A percentile compares a stretch with the other conserved stretches of the same genome.
phyloP scores from a whole-genome alignment of 2,113 vertebrate species.

The Carassius carassius region DNA sequence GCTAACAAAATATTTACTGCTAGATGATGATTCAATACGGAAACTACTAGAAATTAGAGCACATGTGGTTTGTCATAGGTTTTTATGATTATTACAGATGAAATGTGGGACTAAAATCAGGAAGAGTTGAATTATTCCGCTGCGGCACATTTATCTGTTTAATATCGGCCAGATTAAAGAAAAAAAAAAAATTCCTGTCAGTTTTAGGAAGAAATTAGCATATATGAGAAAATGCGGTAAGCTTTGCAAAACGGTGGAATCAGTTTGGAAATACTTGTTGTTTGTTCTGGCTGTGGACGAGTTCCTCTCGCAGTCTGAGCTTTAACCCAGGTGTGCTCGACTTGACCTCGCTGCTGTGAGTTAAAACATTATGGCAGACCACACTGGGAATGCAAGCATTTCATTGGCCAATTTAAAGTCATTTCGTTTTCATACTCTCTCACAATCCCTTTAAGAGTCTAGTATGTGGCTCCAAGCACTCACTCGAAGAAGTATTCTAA shows the following conservation, averaged over 20 bases:
- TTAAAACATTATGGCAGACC: constrained; percentile 76
- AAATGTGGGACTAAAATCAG: constrained; percentile 33
- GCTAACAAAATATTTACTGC: constrained; percentile 40
- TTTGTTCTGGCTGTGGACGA: constrained; percentile 80
- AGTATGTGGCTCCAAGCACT: not conserved
- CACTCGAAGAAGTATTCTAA: not conserved
- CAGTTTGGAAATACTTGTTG: constrained; percentile 84
- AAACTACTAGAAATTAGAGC: constrained; percentile 36
- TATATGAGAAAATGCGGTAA: constrained; percentile 38
- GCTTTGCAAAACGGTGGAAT: constrained; percentile 69
- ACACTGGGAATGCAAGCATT: constrained; percentile 61
- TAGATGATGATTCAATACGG: constrained; percentile 40
- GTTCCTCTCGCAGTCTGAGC: constrained; percentile 78
- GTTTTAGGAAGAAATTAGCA: constrained; percentile 5
- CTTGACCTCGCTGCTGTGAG: constrained; percentile 76
- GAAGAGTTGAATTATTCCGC: constrained; percentile 29
- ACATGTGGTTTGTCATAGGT: constrained; percentile 39
- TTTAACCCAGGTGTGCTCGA: constrained; percentile 84
- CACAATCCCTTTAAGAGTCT: constrained; percentile 48
- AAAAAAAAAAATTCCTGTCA: constrained; percentile 17
- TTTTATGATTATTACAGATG: constrained; percentile 45
- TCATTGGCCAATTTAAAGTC: constrained; percentile 65
- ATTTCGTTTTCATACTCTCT: constrained; percentile 46
- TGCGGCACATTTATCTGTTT: not conserved
- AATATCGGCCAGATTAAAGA: not conserved